Evolutionary conservation across 2,797 vertebrate genomes (phyloP).

Genomic region (Tauraco hartlaubi): DNA sequence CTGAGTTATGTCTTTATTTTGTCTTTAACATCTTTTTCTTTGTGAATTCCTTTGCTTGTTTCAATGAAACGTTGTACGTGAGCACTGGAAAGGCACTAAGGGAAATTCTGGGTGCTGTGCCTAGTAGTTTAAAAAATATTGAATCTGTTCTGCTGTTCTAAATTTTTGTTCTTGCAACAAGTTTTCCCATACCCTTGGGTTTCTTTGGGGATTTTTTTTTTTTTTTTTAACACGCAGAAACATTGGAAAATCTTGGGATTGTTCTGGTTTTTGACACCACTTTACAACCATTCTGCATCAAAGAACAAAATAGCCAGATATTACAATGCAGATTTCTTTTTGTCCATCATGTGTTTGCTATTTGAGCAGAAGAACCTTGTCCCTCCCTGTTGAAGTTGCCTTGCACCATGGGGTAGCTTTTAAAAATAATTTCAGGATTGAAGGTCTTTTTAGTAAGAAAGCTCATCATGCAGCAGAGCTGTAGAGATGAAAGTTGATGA

Average conservation of each 20-base stretch:
- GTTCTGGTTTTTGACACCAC: background rate
- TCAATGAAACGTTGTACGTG: background rate
- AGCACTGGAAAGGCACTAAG: background rate
- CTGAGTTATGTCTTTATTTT: background rate
- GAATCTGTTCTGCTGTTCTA: background rate
- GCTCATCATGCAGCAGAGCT: background rate
- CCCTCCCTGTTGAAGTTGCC: background rate
- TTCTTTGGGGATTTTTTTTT: no score
- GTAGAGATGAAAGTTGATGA: background rate
- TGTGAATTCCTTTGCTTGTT: background rate
- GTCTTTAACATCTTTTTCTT: background rate
- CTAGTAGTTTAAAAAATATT: background rate
- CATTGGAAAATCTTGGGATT: background rate
- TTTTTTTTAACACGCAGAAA: background rate
- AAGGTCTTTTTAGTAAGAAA: background rate
- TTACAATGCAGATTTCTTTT: background rate
- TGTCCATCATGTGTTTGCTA: background rate
- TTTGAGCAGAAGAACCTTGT: background rate
- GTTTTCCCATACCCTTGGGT: background rate
- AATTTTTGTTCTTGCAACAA: background rate
- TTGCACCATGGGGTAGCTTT: background rate
- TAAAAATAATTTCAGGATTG: background rate
- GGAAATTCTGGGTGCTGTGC: background rate
- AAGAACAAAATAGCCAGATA: background rate
- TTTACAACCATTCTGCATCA: background rate